These are phyloP conservation scores for Mesocricetus auratus DNA, from an alignment of 2,113 vertebrate genomes.

Conservation along the genomic window DNA sequence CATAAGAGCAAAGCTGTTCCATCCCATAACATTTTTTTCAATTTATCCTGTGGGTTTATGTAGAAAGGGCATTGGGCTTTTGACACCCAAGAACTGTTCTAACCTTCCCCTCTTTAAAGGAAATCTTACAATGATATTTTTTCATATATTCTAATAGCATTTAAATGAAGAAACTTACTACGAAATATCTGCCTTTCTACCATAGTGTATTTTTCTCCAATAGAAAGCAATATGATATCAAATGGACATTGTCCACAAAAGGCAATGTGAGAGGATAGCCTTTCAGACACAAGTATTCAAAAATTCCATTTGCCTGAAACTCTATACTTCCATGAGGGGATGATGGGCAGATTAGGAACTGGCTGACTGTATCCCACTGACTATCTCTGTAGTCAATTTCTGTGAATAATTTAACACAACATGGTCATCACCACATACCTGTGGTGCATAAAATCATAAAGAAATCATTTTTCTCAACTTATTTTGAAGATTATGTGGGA, in stretches of 20 bases:
- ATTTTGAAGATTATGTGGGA: too few relatives aligned
- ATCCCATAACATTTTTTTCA: not conserved
- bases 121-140: slow-evolving; percentile 33
- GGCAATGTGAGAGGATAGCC: not conserved
- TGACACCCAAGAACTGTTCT: slow-evolving; percentile 7
- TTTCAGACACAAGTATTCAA: not conserved
- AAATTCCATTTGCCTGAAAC: not conserved
- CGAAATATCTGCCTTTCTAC: not conserved
- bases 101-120: not conserved
- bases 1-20: not conserved
- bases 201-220: not conserved
- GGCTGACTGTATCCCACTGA: not conserved
- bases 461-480: not conserved
- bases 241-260: slow-evolving; percentile 15
- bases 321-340: not conserved
- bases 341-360: not conserved
- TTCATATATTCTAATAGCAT: not conserved
- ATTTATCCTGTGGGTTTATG: not conserved
- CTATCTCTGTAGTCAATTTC: not conserved
- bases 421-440: not conserved
- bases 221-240: not conserved
- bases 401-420: not conserved
- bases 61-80: not conserved
- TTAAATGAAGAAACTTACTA: slow-evolving; percentile 21
- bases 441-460: not conserved